Conservation (phyloP, 2,888 invertebrate genomes). For the Meiosimyza platycephala region DNA sequence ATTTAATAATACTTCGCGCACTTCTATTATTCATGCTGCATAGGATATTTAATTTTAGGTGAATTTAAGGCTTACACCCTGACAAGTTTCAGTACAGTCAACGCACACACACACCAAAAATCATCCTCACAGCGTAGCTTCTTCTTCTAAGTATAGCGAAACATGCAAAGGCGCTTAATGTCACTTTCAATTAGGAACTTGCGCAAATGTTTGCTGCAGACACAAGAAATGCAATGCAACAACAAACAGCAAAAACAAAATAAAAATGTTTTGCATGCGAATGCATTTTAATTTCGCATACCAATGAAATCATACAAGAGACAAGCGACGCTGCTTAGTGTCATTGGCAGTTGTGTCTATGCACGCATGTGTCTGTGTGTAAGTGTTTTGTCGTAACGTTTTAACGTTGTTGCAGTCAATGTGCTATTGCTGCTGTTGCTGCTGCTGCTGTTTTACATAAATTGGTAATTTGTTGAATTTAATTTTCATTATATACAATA, state of each 20-base stretch:
- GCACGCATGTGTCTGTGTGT: conserved; percentile 5
- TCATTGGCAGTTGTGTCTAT: not conserved
- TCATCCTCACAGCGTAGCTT: too few species aligned
- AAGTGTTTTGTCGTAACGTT: not conserved
- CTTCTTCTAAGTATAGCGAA: not conserved
- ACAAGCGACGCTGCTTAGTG: not conserved
- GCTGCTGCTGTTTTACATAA: conserved; percentile 8
- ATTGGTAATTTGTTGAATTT: conserved; percentile 30
- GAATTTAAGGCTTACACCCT: too few species aligned
- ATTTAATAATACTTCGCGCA: too few species aligned
- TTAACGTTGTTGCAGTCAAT: not conserved
- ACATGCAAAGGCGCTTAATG: conserved; percentile 3
- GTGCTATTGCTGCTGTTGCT: conserved; percentile 7
- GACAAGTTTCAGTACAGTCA: too few species aligned
- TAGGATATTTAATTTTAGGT: too few species aligned
- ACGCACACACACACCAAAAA: too few species aligned
- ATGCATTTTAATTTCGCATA: not conserved
- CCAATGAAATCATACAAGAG: not conserved
- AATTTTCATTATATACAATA: conserved; percentile 23
- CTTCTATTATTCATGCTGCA: too few species aligned
- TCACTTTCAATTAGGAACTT: conserved; percentile 10
- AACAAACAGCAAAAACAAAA: not conserved
- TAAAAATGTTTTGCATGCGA: conserved; percentile 14
- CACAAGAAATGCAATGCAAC: too few species aligned
- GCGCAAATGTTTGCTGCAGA: not conserved